Evolutionary conservation across 2,888 invertebrate species (phyloP).

Genomic region (Sinohyriopsis cumingii): DNA sequence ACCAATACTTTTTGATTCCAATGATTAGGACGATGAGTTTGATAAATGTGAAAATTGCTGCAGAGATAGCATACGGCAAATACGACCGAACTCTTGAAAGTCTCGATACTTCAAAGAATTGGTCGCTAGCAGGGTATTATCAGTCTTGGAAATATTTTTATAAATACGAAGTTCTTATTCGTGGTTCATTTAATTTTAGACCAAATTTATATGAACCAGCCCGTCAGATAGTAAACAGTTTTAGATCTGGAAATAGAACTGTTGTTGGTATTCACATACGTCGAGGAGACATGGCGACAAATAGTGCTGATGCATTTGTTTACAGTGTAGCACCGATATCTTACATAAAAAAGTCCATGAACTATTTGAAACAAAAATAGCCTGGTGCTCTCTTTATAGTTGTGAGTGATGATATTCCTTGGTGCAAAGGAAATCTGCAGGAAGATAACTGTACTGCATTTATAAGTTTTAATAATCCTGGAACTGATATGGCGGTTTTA

Average conservation of each 20-base stretch:
- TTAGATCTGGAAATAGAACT: constrained; percentile 13
- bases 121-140: too few species aligned
- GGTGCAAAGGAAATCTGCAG: constrained; percentile 23
- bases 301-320: constrained; percentile 19
- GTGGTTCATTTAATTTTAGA: too few species aligned
- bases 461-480: background rate
- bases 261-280: constrained; percentile 38
- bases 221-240: too few species aligned
- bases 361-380: constrained; percentile 28
- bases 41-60: too few species aligned
- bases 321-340: constrained; percentile 35
- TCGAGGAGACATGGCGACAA: constrained; percentile 34
- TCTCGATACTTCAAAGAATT: too few species aligned
- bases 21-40: too few species aligned
- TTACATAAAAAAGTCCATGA: constrained; percentile 27
- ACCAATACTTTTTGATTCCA: too few species aligned
- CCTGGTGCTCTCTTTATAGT: constrained; percentile 29
- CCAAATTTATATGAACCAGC: too few species aligned
- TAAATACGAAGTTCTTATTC: too few species aligned
- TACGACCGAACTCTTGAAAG: too few species aligned
- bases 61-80: too few species aligned
- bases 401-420: constrained; percentile 29
- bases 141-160: too few species aligned
- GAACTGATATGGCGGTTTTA: constrained; percentile 35
- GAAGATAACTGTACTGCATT: constrained; percentile 18